Base-by-base conservation (phyloP, 2,888 invertebrate species). In the Strigamia transsilvanica region DNA sequence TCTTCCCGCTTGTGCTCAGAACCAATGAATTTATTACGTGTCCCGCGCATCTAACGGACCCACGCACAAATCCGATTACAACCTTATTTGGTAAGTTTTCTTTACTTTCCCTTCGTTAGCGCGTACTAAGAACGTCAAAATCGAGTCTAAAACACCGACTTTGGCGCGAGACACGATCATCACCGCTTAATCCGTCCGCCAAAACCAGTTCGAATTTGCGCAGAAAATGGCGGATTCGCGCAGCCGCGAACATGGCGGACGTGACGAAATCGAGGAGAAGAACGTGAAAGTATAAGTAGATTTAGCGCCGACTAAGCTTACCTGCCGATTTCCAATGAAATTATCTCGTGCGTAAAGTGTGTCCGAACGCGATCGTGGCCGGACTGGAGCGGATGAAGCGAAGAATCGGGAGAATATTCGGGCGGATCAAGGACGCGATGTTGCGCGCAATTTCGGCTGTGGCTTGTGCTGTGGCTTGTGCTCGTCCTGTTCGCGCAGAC, bases 401-500 rank as follows among this genome's bases (percentile, higher is more conserved):
- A 32, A 78, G 10, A 18, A 78, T 5, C 23, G 32, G 10, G 4
- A 15, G 5, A 32, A 41, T 34, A 21, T 13, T n/a, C 5, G 1
- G 1, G 1, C 73, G 18, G 34, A 41, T 10, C n/a, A n/a, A 0
- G 12, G 32, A 12, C 18, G 34, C 73, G 23, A 32, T 18, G 32
- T 5, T 21, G 21, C 41, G 32, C 78, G 23, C 41, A 41, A 42
- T 18, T 38, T 80, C 18, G 38, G 7, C 13, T 9, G 21, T 4
- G 4, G 18, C 18, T 80, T 18, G n/a, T n/a, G 12, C 21, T 41
- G 18, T 4, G 4, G 18, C 18, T 80, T 18, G n/a, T n/a, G 12
- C 21, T 41, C 4, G 21, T 80, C n/a, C n/a, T 18, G 23, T 80
- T 41, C 93, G 94, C 94, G 94, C 94, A 95, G 94, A 95, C 95